Conservation (phyloP, 2,888 invertebrate genomes). For the Trachelus tabidus region DNA sequence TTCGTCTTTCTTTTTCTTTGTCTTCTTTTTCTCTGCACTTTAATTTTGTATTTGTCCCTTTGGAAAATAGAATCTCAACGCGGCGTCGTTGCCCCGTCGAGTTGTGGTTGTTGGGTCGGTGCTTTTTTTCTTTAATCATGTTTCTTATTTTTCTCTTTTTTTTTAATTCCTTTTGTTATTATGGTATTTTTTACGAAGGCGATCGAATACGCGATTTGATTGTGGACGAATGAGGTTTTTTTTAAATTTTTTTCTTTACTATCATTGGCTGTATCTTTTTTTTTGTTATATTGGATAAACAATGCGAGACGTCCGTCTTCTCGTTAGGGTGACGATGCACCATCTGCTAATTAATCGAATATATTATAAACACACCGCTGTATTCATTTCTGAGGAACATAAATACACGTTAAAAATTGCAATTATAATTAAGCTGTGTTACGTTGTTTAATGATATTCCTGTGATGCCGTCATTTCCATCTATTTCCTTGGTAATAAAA, state of each 20-base stretch:
- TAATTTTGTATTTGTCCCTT: constrained; percentile 10
- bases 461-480: neutral
- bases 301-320: neutral
- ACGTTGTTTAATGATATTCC: neutral
- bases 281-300: neutral
- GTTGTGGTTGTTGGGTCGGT: constrained; percentile 8
- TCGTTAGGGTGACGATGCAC: constrained; percentile 5
- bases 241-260: neutral
- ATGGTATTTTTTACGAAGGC: neutral
- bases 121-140: neutral
- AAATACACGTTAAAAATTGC: constrained; percentile 38
- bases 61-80: constrained; percentile 7
- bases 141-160: neutral
- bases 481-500: neutral
- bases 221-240: neutral
- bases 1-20: neutral
- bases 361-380: constrained; percentile 42
- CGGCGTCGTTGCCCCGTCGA: constrained; percentile 9
- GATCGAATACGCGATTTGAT: neutral
- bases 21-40: neutral
- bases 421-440: neutral
- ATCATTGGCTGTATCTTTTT: neutral
- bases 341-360: constrained; percentile 22
- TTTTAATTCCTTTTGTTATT: neutral
- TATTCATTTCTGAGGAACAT: constrained; percentile 44